Percentiles rank a stretch among this genome's conserved stretches.
These are phyloP conservation scores for Prinia subflava DNA, from an alignment of 2,113 vertebrate genomes.

Conservation along the genomic window DNA sequence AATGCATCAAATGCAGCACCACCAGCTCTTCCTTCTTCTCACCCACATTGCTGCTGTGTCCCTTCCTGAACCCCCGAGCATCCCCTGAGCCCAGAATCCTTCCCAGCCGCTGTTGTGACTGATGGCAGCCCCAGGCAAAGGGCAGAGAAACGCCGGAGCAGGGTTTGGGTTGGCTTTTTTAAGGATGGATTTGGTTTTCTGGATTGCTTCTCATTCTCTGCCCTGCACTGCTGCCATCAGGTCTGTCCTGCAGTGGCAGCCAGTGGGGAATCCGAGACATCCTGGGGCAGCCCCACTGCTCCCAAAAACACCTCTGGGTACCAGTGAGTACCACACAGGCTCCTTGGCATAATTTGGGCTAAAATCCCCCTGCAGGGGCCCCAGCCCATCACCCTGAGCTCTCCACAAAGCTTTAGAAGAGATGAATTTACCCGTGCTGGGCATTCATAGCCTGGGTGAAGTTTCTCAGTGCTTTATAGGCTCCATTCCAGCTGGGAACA, in stretches of 20 bases:
- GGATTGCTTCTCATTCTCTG: not conserved
- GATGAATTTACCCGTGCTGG: fast-evolving
- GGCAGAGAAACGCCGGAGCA: fast-evolving
- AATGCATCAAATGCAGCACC: not conserved
- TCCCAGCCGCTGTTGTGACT: fast-evolving
- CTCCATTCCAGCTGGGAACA: not conserved
- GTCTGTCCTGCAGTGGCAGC: not conserved
- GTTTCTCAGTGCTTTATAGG: not conserved
- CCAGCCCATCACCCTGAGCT: not conserved
- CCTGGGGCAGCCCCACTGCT: fast-evolving
- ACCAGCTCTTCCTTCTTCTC: not conserved
- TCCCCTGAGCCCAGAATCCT: not conserved
- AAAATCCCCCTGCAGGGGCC: fast-evolving
- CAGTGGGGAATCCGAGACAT: fast-evolving
- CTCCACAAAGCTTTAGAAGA: not conserved
- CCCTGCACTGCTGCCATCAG: slow-evolving; percentile 22
- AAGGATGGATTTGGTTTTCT: not conserved
- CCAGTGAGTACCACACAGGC: fast-evolving
- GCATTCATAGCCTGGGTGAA: not conserved
- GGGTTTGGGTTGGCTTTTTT: not conserved
- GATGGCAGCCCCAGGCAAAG: fast-evolving
- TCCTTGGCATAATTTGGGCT: not conserved
- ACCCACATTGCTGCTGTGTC: fast-evolving
- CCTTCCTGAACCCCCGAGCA: fast-evolving
- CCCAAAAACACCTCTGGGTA: fast-evolving